Evolutionary conservation across 2,113 vertebrate genomes (phyloP).

Genomic region (Romanogobio albipinnatus): DNA sequence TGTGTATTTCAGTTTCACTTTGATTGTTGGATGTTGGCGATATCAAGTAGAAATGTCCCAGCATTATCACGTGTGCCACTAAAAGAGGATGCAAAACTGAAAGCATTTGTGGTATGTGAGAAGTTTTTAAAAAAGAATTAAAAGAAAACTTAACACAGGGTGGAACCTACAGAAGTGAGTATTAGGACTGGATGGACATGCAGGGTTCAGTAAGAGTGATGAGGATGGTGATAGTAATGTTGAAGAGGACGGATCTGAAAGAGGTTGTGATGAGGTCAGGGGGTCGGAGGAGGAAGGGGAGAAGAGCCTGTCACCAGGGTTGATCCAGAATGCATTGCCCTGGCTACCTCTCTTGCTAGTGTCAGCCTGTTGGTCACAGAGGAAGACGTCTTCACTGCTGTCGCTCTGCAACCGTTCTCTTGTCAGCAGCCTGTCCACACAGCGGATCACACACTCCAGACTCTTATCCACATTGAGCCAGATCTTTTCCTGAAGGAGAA

Average conservation of each 20-base stretch:
- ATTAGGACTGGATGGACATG: conserved; percentile 76
- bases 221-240: conserved; percentile 56
- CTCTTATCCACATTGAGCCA: conserved; percentile 98
- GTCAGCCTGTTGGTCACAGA: conserved; percentile 74
- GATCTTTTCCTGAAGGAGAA: conserved; percentile 86
- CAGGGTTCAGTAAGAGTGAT: conserved; percentile 59
- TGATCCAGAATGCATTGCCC: conserved; percentile 83
- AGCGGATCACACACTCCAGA: conserved; percentile 95
- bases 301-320: conserved; percentile 71
- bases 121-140: background rate
- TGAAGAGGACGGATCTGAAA: conserved; percentile 36
- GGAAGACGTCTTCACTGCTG: conserved; percentile 91
- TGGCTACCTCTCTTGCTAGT: conserved; percentile 91
- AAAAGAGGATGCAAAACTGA: conserved; percentile 47
- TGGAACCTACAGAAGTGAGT: conserved; percentile 63
- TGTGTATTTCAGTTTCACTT: background rate
- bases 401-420: conserved; percentile 86
- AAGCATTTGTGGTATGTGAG: conserved; percentile 19
- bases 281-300: conserved; percentile 34
- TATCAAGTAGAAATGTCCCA: background rate
- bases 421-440: conserved; percentile 91
- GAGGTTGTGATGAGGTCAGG: conserved; percentile 59
- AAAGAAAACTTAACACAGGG: background rate
- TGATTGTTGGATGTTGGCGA: background rate
- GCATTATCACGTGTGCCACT: background rate